Conservation (phyloP, 2,888 invertebrate species). For the Gastrophysa polygoni region DNA sequence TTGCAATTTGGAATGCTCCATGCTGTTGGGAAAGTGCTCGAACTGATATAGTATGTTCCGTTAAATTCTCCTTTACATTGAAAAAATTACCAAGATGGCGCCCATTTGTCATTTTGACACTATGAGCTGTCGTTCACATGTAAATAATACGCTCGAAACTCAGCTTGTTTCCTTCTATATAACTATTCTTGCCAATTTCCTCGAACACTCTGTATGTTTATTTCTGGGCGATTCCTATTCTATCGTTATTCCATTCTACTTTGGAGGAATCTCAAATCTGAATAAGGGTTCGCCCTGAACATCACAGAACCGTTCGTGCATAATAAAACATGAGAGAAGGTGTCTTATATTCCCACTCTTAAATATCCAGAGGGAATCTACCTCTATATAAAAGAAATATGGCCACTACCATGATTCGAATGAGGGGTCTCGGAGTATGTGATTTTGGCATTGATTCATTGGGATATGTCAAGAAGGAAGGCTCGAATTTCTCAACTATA, state of each 20-base stretch:
- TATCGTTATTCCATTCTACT: not conserved
- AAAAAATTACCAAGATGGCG: too few relatives aligned
- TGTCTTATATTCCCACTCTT: not conserved
- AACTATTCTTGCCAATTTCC: too few relatives aligned
- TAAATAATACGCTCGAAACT: too few relatives aligned
- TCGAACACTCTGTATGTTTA: not conserved
- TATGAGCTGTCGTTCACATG: too few relatives aligned
- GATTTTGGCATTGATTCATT: not conserved
- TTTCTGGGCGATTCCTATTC: not conserved
- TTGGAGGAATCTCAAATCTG: not conserved
- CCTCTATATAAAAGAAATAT: constrained; percentile 1
- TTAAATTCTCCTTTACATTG: too few relatives aligned
- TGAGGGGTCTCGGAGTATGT: not conserved
- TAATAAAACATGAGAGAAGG: not conserved
- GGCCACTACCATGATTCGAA: not conserved
- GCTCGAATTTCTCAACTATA: too few relatives aligned
- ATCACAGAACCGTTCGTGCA: not conserved
- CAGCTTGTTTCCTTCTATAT: too few relatives aligned
- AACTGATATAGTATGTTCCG: too few relatives aligned
- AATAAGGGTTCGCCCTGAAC: not conserved
- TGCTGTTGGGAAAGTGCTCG: too few relatives aligned
- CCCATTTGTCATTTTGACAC: too few relatives aligned
- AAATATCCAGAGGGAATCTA: not conserved
- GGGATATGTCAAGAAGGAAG: not conserved
- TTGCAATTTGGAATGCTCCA: too few relatives aligned